Evolutionary conservation across 2,888 invertebrate genomes (phyloP), one percentile per base, ranked within the genome.

Genomic region (Catocala sponsa): DNA sequence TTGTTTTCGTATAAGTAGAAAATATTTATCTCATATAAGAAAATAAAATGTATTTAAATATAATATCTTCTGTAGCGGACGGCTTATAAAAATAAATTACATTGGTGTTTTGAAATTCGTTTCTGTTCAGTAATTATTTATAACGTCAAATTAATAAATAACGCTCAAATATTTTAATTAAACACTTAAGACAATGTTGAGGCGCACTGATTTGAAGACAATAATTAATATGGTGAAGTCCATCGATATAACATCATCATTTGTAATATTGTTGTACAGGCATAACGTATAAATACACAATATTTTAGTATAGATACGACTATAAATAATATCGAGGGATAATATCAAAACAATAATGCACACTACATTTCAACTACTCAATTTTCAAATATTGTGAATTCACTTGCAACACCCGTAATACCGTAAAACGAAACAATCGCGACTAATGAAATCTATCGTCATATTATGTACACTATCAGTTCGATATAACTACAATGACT

Each of bases 401-500:
- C 35, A 38, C 35, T 61, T 55, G 6, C 33, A 56, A 56, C 12
- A 59, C 41, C 15, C 47, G n/a, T 48, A 10, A 33, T 33, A 32
- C 46, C 25, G 10, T 54, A 46, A 38, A 54, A 66, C 5, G 15
- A 47, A 59, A 61, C 41, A 48, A 25, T 58, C 38, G 52, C 55
- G 6, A 55, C 48, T 65, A 59, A 59, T 56, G 62, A 57, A 55
- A 67, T 63, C 59, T 59, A 64, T 57, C 64, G 51, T 56, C 46
- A 63, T 57, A 54, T 49, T 82, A 83, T 84, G 61, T 84, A 88
- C 83, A 86, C 71, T 81, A 80, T 86, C 82, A 83, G 86, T 86
- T 87, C 81, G 61, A 80, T 81, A 84, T 75, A 68, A 76, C 84
- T 84, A 88, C 72, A 77, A 77, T 72, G 59, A 68, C 64, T 67